These are phyloP conservation scores for Hoplostethus mediterraneus DNA, from an alignment of 2,797 vertebrate genomes.

Conservation along the genomic window DNA sequence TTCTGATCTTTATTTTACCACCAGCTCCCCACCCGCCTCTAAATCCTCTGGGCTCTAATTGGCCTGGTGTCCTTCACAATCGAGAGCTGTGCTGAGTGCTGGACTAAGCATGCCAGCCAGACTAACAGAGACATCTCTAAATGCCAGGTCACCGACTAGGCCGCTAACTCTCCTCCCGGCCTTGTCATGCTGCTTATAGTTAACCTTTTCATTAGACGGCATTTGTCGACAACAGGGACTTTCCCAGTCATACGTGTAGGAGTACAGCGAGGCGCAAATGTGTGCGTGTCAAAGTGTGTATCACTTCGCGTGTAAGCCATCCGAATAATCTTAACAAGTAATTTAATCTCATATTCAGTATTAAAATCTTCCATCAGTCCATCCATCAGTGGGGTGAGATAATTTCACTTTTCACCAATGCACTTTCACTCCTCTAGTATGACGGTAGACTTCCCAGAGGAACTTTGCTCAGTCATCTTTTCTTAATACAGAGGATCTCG, in stretches of 20 bases:
- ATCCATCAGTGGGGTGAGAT: too few relatives aligned
- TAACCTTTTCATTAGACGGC: conserved; percentile 80
- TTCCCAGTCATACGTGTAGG: conserved; percentile 34
- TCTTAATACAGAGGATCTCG: too few relatives aligned
- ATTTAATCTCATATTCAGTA: too few relatives aligned
- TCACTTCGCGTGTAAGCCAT: not conserved
- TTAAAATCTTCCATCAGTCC: too few relatives aligned
- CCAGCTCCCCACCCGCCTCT: conserved; percentile 5
- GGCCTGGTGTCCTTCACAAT: conserved; percentile 72
- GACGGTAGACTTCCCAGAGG: too few relatives aligned
- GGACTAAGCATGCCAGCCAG: conserved; percentile 51
- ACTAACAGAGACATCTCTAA: conserved; percentile 78
- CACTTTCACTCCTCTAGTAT: too few relatives aligned
- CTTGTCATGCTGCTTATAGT: conserved; percentile 71
- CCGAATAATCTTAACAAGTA: too few relatives aligned
- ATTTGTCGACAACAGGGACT: conserved; percentile 65
- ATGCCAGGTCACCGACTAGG: conserved; percentile 78
- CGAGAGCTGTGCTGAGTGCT: conserved; percentile 47
- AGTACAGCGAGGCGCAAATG: not conserved
- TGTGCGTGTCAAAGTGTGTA: not conserved
- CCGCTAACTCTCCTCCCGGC: conserved; percentile 61
- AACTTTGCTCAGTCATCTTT: too few relatives aligned
- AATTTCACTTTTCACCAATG: too few relatives aligned
- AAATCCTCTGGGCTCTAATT: conserved; percentile 74
- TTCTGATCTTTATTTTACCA: conserved; percentile 54